These are phyloP conservation scores for Hypomecis punctinalis DNA, from an alignment of 2,888 invertebrate genomes.

Conservation along the genomic window DNA sequence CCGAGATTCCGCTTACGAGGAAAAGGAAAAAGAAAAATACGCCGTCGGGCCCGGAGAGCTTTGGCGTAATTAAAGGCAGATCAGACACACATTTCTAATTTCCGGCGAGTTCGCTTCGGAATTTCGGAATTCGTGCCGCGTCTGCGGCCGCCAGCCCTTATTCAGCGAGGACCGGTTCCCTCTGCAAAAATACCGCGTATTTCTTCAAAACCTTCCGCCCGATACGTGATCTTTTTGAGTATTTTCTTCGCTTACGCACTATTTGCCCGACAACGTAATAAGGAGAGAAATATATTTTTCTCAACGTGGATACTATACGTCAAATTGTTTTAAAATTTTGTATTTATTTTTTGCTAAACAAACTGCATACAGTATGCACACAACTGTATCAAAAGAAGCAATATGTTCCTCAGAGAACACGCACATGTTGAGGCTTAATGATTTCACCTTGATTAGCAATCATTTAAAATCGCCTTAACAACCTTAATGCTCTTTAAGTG, in stretches of 20 bases:
- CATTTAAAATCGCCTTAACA: background rate
- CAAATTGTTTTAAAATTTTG: too few species aligned
- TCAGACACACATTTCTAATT: slow-evolving; percentile 44
- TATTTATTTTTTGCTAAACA: too few species aligned
- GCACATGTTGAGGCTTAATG: too few species aligned
- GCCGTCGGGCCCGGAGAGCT: slow-evolving; percentile 9
- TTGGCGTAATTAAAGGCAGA: slow-evolving; percentile 43
- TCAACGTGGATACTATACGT: background rate
- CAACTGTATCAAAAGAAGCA: too few species aligned
- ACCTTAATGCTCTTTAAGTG: too few species aligned
- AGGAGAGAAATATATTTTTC: background rate
- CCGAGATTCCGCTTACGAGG: slow-evolving; percentile 9
- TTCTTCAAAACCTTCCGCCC: slow-evolving; percentile 19
- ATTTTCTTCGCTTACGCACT: background rate
- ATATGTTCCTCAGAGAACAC: too few species aligned
- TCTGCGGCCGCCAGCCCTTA: slow-evolving; percentile 19
- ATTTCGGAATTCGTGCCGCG: slow-evolving; percentile 41
- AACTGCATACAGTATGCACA: too few species aligned
- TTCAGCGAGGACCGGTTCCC: slow-evolving; percentile 22
- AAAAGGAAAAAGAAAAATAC: slow-evolving; percentile 16
- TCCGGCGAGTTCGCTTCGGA: slow-evolving; percentile 37
- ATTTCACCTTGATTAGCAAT: too few species aligned
- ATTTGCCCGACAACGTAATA: background rate
- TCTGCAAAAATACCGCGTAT: slow-evolving; percentile 19
- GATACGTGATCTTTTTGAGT: slow-evolving; percentile 18